Conservation (phyloP, 2,113 vertebrate genomes). For the Psittacara wagleri region DNA sequence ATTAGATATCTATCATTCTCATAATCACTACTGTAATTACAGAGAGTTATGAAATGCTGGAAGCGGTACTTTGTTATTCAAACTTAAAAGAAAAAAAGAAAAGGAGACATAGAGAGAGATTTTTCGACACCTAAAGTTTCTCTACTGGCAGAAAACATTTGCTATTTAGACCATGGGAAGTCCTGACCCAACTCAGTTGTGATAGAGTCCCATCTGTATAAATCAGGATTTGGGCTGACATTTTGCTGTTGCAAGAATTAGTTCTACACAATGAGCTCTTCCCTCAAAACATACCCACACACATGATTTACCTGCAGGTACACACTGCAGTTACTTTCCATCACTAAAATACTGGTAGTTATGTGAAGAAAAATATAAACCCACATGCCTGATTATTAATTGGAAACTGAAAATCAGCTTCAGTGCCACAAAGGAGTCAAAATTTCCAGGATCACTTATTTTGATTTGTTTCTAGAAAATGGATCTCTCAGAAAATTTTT, state of each 20-base stretch:
- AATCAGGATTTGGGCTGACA: not conserved
- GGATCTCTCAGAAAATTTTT: not conserved
- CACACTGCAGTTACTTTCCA: not conserved
- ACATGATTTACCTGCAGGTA: not conserved
- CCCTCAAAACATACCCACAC: not conserved
- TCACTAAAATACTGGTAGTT: not conserved
- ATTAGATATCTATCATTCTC: constrained; percentile 56
- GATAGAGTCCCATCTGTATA: not conserved
- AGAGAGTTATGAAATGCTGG: constrained; percentile 13
- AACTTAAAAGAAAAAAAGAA: not conserved
- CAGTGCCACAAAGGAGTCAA: not conserved
- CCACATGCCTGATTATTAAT: not conserved
- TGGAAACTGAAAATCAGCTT: not conserved
- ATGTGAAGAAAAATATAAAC: not conserved
- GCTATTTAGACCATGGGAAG: not conserved
- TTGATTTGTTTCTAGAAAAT: not conserved
- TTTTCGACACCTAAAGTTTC: not conserved
- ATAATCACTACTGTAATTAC: constrained; percentile 51
- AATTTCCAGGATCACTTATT: not conserved
- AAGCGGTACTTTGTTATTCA: not conserved
- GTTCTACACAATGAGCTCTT: not conserved
- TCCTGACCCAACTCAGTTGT: not conserved
- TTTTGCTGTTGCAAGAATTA: not conserved
- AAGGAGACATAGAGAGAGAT: not conserved
- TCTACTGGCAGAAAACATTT: not conserved